A percentile compares a stretch with the other conserved stretches of the same genome.
Conservation (phyloP, 2,888 invertebrate genomes). For the Nysson spinosus region DNA sequence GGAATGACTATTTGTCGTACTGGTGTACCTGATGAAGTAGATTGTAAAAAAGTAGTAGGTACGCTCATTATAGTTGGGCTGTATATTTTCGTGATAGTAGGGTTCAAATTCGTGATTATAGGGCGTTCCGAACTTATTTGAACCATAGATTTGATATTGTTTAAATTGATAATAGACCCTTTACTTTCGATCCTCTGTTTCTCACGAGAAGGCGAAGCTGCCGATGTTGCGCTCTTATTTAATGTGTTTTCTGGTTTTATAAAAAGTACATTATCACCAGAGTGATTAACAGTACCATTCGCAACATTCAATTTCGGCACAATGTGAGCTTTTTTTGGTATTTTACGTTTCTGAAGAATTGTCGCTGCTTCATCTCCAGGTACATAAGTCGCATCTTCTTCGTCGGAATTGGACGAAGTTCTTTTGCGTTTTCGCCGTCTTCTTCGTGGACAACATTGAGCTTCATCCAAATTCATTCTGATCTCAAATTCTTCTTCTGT, state of each 20-base stretch:
- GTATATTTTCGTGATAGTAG: too few relatives aligned
- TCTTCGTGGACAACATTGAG: constrained; percentile 70
- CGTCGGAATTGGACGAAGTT: constrained; percentile 65
- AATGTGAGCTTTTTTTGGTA: constrained; percentile 20
- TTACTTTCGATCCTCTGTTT: constrained; percentile 69
- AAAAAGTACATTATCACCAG: too few relatives aligned
- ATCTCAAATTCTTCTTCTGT: constrained; percentile 65
- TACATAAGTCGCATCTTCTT: constrained; percentile 64
- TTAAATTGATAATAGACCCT: too few relatives aligned
- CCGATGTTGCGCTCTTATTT: background rate
- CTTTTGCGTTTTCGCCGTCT: constrained; percentile 67
- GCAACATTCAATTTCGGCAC: background rate
- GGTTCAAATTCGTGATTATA: too few relatives aligned
- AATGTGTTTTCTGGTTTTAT: too few relatives aligned
- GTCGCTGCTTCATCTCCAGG: constrained; percentile 9
- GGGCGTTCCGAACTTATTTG: too few relatives aligned
- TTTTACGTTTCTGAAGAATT: constrained; percentile 7
- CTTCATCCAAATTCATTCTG: constrained; percentile 72
- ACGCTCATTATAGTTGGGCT: constrained; percentile 28
- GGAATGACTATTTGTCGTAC: background rate
- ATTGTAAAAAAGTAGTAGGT: constrained; percentile 23
- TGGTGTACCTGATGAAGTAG: constrained; percentile 4
- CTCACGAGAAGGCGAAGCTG: constrained; percentile 68
- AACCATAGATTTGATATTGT: too few relatives aligned
- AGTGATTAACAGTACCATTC: too few relatives aligned